Evolutionary conservation across 92 coral and sea anemone genomes (phyloP).

Genomic region (Phenganax stokvisi): DNA sequence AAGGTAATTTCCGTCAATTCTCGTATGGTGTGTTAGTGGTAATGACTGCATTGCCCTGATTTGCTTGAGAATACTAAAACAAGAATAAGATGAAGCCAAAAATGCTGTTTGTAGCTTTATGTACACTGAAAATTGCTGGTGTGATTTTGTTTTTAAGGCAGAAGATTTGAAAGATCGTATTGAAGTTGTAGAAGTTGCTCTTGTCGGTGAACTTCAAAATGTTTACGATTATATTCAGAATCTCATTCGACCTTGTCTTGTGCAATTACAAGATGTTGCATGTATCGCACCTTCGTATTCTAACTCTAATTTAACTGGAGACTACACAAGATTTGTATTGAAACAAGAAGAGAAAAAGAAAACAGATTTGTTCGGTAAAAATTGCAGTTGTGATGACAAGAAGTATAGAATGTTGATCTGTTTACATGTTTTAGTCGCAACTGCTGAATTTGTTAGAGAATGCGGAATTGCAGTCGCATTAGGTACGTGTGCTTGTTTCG

Average conservation of each 20-base stretch:
- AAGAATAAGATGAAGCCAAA: too few species aligned
- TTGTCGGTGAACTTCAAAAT: slow-evolving; percentile 62
- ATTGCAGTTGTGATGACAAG: slow-evolving; percentile 21
- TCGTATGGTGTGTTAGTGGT: too few species aligned
- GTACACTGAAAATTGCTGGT: not conserved
- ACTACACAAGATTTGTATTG: slow-evolving; percentile 71
- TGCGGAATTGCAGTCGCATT: slow-evolving; percentile 69
- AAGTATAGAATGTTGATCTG: slow-evolving; percentile 58
- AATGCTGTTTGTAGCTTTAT: too few species aligned
- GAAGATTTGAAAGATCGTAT: slow-evolving; percentile 10
- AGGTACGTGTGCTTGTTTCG: slow-evolving; percentile 43
- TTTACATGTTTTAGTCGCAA: slow-evolving; percentile 68
- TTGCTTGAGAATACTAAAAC: too few species aligned
- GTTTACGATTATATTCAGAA: slow-evolving; percentile 50
- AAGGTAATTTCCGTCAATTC: not conserved
- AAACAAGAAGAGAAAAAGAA: slow-evolving; percentile 57
- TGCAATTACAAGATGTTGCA: slow-evolving; percentile 60
- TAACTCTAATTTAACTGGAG: slow-evolving; percentile 51
- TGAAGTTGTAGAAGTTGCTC: slow-evolving; percentile 43
- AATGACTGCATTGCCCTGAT: too few species aligned
- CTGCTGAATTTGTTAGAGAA: slow-evolving; percentile 61
- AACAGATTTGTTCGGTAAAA: slow-evolving; percentile 24
- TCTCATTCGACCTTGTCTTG: slow-evolving; percentile 57
- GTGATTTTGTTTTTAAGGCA: not conserved
- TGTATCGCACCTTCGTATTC: slow-evolving; percentile 50